These are phyloP conservation scores for Drosophila saltans DNA, from an alignment of 1,140 invertebrate species.

Conservation along the genomic window DNA sequence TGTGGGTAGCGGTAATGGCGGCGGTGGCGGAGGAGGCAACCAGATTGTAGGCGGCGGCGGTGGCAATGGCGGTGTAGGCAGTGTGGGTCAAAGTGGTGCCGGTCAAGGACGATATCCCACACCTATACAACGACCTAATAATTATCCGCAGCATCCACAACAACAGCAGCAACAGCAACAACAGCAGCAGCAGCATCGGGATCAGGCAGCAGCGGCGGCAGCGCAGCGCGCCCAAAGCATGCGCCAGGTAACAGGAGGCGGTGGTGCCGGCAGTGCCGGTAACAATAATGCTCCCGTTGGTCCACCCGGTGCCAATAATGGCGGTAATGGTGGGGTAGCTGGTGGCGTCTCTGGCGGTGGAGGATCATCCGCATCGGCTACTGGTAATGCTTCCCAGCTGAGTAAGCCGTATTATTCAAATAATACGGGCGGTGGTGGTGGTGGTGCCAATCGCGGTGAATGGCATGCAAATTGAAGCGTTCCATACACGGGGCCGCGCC, in stretches of 20 bases:
- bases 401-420: constrained; percentile 82
- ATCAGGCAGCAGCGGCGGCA: constrained; percentile 71
- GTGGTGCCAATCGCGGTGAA: constrained; percentile 68
- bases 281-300: constrained; percentile 57
- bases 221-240: constrained; percentile 77
- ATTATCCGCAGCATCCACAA: constrained; percentile 84
- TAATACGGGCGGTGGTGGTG: constrained; percentile 64
- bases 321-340: constrained; percentile 45
- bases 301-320: constrained; percentile 62
- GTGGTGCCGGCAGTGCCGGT: constrained; percentile 61
- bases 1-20: constrained; percentile 55
- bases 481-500: neutral
- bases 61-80: constrained; percentile 66
- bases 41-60: constrained; percentile 63
- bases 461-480: constrained; percentile 68
- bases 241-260: constrained; percentile 73
- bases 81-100: constrained; percentile 65
- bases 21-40: constrained; percentile 37
- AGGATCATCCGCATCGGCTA: constrained; percentile 43
- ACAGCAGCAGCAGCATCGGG: constrained; percentile 82
- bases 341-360: constrained; percentile 60
- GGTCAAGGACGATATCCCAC: constrained; percentile 80
- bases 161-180: constrained; percentile 62
- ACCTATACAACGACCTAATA: constrained; percentile 83
- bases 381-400: constrained; percentile 55